These are phyloP conservation scores for Dusona sp. DNA, from an alignment of 2,888 invertebrate genomes.

Conservation along the genomic window DNA sequence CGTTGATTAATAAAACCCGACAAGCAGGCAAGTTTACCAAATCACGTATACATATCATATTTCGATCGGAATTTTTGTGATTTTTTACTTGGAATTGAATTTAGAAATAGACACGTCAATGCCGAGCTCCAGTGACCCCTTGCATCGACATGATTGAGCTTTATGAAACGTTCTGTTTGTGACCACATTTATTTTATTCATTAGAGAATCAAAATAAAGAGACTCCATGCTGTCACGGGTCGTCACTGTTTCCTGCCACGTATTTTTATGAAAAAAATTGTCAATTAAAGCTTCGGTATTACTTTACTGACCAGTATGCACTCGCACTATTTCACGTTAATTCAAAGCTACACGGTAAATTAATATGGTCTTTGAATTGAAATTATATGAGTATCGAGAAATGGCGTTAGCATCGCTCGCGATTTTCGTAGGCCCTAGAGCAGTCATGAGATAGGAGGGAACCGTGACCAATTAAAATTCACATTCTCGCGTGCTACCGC, in stretches of 20 bases:
- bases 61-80: constrained; percentile 39
- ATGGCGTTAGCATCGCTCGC: constrained; percentile 18
- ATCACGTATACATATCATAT: constrained; percentile 26
- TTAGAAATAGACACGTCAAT: constrained; percentile 52
- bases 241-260: not conserved
- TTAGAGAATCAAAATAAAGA: not conserved
- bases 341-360: not conserved
- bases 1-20: constrained; percentile 18
- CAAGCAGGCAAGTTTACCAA: constrained; percentile 25
- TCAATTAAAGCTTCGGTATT: not conserved
- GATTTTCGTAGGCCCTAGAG: constrained; percentile 17
- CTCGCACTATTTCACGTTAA: not conserved
- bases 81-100: constrained; percentile 50
- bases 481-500: constrained; percentile 73
- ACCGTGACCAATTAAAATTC: constrained; percentile 76
- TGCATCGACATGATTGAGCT: constrained; percentile 20
- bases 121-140: constrained; percentile 14
- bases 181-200: not conserved
- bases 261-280: not conserved
- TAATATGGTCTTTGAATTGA: constrained; percentile 16
- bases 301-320: not conserved
- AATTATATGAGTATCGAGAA: constrained; percentile 3
- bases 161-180: not conserved
- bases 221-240: not conserved
- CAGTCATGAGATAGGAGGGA: constrained; percentile 31